Conservation (phyloP, 1,140 invertebrate species). For the Drosophila carrolli region DNA sequence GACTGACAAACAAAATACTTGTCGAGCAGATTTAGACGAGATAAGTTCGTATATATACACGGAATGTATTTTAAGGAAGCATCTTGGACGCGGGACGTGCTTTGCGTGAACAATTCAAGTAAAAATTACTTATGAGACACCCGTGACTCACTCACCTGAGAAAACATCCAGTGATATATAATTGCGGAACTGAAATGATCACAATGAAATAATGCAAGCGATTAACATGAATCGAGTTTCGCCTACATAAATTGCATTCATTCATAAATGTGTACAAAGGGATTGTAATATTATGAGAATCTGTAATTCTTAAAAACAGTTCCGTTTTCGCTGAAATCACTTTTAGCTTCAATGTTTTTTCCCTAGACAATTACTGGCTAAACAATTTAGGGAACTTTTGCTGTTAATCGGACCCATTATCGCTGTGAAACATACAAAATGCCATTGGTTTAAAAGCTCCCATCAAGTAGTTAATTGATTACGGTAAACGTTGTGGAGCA, state of each 20-base stretch:
- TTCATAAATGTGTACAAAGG: slow-evolving; percentile 40
- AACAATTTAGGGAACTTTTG: slow-evolving; percentile 38
- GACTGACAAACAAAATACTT: slow-evolving; percentile 43
- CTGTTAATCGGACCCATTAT: slow-evolving; percentile 30
- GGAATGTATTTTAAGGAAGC: slow-evolving; percentile 39
- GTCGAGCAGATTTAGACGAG: slow-evolving; percentile 14
- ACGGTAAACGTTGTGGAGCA: slow-evolving; percentile 33
- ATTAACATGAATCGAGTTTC: slow-evolving; percentile 24
- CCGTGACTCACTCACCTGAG: slow-evolving; percentile 37
- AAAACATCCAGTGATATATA: slow-evolving; percentile 20
- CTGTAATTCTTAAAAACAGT: slow-evolving; percentile 21
- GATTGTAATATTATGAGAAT: slow-evolving; percentile 30
- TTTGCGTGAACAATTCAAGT: slow-evolving; percentile 44
- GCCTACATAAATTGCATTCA: slow-evolving; percentile 42
- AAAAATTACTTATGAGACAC: slow-evolving; percentile 34
- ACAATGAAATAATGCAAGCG: slow-evolving; percentile 22
- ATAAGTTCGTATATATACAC: slow-evolving; percentile 7
- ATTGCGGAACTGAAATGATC: slow-evolving; percentile 60
- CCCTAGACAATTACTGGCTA: slow-evolving; percentile 27
- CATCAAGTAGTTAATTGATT: slow-evolving; percentile 34
- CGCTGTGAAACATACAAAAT: slow-evolving; percentile 3
- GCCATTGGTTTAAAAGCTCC: slow-evolving; percentile 6
- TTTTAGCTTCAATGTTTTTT: slow-evolving; percentile 12
- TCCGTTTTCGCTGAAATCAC: slow-evolving; percentile 10
- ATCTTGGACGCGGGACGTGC: slow-evolving; percentile 34